A percentile compares a stretch with the other conserved stretches of the same genome.
phyloP scores from a whole-genome alignment of 2,113 vertebrate species.

The Lepisosteus osseus region DNA sequence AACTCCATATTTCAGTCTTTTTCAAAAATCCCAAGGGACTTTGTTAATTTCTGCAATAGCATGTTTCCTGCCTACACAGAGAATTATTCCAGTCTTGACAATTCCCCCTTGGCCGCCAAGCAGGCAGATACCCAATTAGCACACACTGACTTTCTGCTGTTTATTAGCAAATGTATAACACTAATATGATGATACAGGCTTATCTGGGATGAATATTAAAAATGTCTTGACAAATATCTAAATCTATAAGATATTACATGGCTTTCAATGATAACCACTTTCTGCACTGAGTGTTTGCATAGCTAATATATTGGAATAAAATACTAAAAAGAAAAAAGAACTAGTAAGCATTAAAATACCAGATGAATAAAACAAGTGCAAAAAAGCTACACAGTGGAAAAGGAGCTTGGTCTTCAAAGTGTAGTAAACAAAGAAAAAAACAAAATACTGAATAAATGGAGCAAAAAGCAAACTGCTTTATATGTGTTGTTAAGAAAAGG shows the following conservation, averaged over 20 bases:
- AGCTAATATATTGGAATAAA: not conserved
- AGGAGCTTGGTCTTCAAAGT: constrained; percentile 2
- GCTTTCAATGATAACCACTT: not conserved
- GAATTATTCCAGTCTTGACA: constrained; percentile 2
- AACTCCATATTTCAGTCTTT: too few relatives aligned
- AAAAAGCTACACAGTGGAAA: not conserved
- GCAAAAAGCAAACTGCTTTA: not conserved
- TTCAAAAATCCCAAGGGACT: too few relatives aligned
- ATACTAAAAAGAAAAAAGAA: not conserved
- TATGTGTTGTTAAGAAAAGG: not conserved
- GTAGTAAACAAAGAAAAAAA: not conserved
- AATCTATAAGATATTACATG: not conserved
- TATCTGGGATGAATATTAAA: not conserved
- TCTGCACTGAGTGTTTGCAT: not conserved
- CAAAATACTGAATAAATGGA: not conserved
- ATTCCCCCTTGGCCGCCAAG: not conserved
- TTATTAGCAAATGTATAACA: constrained; percentile 8
- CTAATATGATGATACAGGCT: constrained; percentile 7
- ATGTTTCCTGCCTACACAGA: constrained; percentile 9
- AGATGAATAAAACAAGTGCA: not conserved
- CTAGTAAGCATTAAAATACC: constrained; percentile 4
- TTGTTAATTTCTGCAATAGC: not conserved
- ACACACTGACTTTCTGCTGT: not conserved
- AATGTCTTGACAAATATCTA: not conserved
- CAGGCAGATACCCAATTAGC: constrained; percentile 11